Evolutionary conservation across 2,113 vertebrate genomes (phyloP), one percentile per base, ranked within the genome.

Genomic region (Peromyscus leucopus): DNA sequence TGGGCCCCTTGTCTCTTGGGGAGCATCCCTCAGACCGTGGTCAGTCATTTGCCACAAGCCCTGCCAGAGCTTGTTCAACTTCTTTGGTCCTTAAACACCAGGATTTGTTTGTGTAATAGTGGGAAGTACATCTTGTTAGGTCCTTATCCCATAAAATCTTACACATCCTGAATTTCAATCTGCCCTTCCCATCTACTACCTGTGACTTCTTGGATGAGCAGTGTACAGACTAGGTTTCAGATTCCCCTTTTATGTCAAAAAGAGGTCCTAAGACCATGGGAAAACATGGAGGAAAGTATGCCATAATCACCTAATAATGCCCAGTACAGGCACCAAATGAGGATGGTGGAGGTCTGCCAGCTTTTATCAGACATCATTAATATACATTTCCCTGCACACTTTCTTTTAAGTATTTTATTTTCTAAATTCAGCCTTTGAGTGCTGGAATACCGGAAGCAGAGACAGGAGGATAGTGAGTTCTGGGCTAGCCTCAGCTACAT

Each of bases 351-450:
- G 16, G 1, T 51, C 89, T 48, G 0, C 33, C 80, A 24, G 42
- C 51, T 72, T 31, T 12, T 5, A 55, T 63, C 51, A 89, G 31
- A 22, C 61, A 12, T 39, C 79, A 57, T 48, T 46, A 67, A 59
- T 46, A 59, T 9, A 39, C 8, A 79, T 55, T 65, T 48, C 36
- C 2, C 36, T 6, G 10, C 11, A 67, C 3, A 57, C 51, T 90
- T 75, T 84, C 83, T 96, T 75, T 36, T 28, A 90, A 74, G n/a
- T 36, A 80, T 48, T 85, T 95, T 65, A 21, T 89, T 86, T 88
- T 46, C 36, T 42, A 74, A 91, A 85, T 71, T 26, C 7, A 69
- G 19, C 22, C 33, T 36, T 42, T 36, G 19, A 28, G 33, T 86
- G 24, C 31, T 33, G 46, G 4, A 16, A 3, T 21, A 22, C 31